phyloP scores from a whole-genome alignment of 2,888 invertebrate species.

The Watsonalla cultraria region DNA sequence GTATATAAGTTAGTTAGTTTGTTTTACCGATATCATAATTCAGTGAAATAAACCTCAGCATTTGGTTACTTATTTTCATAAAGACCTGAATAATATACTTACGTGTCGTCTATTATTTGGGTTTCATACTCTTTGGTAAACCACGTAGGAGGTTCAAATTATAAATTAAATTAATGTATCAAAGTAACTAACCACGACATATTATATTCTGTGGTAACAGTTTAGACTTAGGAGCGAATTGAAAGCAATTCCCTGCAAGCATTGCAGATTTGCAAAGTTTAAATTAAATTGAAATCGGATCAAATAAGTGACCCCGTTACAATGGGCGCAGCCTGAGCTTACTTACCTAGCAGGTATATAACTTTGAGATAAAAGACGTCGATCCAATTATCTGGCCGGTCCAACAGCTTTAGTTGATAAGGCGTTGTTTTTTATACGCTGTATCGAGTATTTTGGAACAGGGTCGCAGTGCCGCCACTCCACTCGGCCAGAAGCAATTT shows the following conservation, averaged over 20 bases:
- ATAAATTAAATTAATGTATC: too few species aligned
- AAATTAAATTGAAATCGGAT: conserved; percentile 17
- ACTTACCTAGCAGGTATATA: conserved; percentile 3
- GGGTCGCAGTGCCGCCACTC: conserved; percentile 14
- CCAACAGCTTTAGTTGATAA: conserved; percentile 28
- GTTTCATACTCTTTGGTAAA: too few species aligned
- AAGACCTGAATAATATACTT: too few species aligned
- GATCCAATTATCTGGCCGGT: conserved; percentile 33
- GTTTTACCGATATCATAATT: too few species aligned
- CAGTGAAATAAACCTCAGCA: too few species aligned
- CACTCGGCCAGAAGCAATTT: conserved; percentile 36
- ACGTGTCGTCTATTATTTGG: too few species aligned
- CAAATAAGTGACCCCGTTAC: conserved; percentile 16
- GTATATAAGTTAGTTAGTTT: too few species aligned
- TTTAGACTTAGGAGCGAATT: conserved; percentile 5
- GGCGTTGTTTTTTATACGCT: conserved; percentile 34
- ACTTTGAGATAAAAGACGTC: conserved; percentile 23
- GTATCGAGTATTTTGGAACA: conserved; percentile 18
- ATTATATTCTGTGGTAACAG: too few species aligned
- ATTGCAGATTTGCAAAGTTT: neutral
- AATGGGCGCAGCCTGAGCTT: conserved; percentile 4
- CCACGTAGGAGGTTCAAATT: too few species aligned
- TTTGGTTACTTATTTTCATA: too few species aligned
- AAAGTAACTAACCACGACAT: too few species aligned
- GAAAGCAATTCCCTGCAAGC: neutral